A percentile compares a stretch with the other conserved stretches of the same genome.
Conservation (phyloP, 2,888 invertebrate species). For the Alitta virens region DNA sequence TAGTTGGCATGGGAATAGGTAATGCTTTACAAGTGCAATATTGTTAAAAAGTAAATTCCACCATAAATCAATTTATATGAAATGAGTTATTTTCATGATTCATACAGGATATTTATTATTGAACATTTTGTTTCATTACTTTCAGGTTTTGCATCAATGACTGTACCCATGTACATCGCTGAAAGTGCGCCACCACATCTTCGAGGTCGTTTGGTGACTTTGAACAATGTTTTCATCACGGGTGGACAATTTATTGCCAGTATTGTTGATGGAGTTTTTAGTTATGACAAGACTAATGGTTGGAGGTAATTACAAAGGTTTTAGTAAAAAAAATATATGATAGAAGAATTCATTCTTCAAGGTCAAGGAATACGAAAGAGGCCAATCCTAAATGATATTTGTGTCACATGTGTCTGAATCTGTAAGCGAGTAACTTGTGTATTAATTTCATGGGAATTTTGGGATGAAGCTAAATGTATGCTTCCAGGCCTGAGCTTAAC, state of each 20-base stretch:
- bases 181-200: slow-evolving; percentile 60
- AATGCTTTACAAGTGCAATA: neutral
- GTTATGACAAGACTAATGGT: slow-evolving; percentile 57
- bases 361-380: neutral
- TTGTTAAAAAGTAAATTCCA: too few species aligned
- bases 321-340: neutral
- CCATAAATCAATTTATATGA: too few species aligned
- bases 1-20: slow-evolving; percentile 50
- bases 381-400: neutral
- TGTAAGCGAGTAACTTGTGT: neutral
- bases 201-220: slow-evolving; percentile 60
- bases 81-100: too few species aligned
- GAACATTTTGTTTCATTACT: neutral
- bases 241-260: slow-evolving; percentile 62
- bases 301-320: slow-evolving; percentile 58
- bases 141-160: slow-evolving; percentile 61
- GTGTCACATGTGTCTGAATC: neutral
- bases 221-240: slow-evolving; percentile 61
- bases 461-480: too few species aligned
- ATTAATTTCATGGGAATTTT: too few species aligned
- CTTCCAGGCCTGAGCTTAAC: too few species aligned
- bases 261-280: slow-evolving; percentile 60
- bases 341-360: neutral
- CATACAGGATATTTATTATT: too few species aligned
- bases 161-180: slow-evolving; percentile 63